Evolutionary conservation across 1,140 invertebrate genomes (phyloP).

Genomic region (Cardiocondyla obscurior): DNA sequence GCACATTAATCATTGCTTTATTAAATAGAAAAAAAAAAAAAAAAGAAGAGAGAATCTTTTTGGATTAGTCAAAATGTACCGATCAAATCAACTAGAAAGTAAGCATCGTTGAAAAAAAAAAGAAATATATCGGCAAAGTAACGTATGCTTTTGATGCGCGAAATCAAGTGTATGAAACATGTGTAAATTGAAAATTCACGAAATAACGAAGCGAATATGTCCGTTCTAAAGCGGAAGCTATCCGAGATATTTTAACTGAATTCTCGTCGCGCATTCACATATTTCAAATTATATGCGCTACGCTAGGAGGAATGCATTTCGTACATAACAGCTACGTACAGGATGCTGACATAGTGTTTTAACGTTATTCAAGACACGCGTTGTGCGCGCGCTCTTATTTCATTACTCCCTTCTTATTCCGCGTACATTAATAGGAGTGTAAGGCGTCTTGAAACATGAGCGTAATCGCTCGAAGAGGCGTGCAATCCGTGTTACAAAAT

Average conservation of each 20-base stretch:
- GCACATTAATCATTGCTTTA: slow-evolving; percentile 33
- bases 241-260: slow-evolving; percentile 37
- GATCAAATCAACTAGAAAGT: background rate
- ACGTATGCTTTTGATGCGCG: slow-evolving; percentile 16
- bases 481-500: slow-evolving; percentile 13
- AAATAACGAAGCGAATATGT: slow-evolving; percentile 23
- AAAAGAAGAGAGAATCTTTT: too few species aligned
- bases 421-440: slow-evolving; percentile 6
- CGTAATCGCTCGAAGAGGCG: slow-evolving; percentile 30
- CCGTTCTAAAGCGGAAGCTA: slow-evolving; percentile 29
- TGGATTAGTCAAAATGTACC: background rate
- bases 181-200: slow-evolving; percentile 51
- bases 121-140: background rate
- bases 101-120: background rate
- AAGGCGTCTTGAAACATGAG: slow-evolving; percentile 15
- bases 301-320: slow-evolving; percentile 5
- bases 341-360: background rate
- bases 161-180: slow-evolving; percentile 25
- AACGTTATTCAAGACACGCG: slow-evolving; percentile 12
- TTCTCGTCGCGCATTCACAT: slow-evolving; percentile 30
- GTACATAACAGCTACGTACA: background rate
- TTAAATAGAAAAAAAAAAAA: slow-evolving; percentile 22
- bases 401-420: background rate
- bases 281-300: slow-evolving; percentile 22
- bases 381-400: background rate